Evolutionary conservation across 1,140 invertebrate genomes (phyloP).

Genomic region (Temnothorax longispinosus): DNA sequence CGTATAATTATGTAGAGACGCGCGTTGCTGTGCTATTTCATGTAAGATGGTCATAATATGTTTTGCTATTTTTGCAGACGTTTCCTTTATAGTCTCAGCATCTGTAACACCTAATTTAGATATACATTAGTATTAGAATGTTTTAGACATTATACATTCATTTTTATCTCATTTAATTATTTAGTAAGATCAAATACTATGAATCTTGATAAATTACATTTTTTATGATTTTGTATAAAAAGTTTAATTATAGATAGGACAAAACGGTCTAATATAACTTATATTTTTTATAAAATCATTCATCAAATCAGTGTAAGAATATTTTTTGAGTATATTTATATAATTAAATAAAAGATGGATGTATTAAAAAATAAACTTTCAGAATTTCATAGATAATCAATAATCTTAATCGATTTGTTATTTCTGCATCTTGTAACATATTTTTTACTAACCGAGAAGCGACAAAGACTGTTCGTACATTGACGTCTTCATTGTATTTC

Average conservation of each 20-base stretch:
- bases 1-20: conserved; percentile 79
- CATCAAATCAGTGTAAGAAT: neutral
- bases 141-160: neutral
- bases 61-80: conserved; percentile 74
- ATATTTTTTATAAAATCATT: conserved; percentile 23
- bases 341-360: neutral
- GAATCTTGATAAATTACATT: neutral
- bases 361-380: no score
- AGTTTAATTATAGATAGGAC: neutral
- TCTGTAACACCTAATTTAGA: conserved; percentile 73
- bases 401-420: neutral
- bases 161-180: neutral
- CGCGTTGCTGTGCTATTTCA: conserved; percentile 76
- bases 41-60: conserved; percentile 79
- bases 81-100: conserved; percentile 70
- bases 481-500: conserved; percentile 74
- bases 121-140: neutral
- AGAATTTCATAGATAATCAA: neutral
- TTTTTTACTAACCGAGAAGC: conserved; percentile 75
- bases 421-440: neutral
- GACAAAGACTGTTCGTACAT: conserved; percentile 81
- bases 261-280: neutral
- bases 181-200: neutral
- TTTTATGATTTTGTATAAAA: neutral
- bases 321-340: neutral